Base-by-base conservation (phyloP, 2,888 invertebrate genomes). In the Hydriomena furcata region DNA sequence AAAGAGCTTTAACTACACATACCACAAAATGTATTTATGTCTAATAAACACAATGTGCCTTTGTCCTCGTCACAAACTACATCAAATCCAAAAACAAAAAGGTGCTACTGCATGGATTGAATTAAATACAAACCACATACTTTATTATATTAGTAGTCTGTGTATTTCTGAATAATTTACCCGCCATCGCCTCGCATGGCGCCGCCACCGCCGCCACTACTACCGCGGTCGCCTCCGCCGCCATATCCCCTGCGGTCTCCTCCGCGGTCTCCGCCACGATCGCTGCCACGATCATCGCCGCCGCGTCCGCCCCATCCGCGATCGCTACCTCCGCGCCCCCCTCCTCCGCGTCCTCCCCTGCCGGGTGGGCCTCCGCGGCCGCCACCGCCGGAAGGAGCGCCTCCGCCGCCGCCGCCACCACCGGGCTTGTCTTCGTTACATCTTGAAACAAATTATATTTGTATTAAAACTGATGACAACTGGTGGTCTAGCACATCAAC, bases 351-450 rank as follows among this genome's bases (percentile, higher is more conserved):
- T 42, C 74, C 79, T 44, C 70, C 78, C 58, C 78, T 75, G 35
- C 84, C 79, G 31, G 82, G 87, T 72, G 61, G 80, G 17, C 73
- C 72, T 25, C 72, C 71, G 30, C 73, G 68, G 2, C 73, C 63
- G 21, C 70, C 66, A 34, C 79, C n/a, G 79, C 76, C 31, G 79
- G 72, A 5, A 76, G 76, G 1, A 82, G 84, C 81, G n/a, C 79
- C 82, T 32, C 73, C 79, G 20, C 84, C 86, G 0, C 84, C 84
- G 32, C 90, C 86, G 0, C 84, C 84, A 31, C 90, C 88, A 30
- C 91, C 91, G 1, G 91, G 89, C 55, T 90, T 88, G 38, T 91
- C 90, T 60, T 88, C 90, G 36, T 91, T 91, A 58, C 92, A 86
- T 78, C 98, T 92, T 10, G 1, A 40, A 34, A 28, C 13, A 12